Conservation (phyloP, 2,113 vertebrate genomes). For the Poecilia latipinna region DNA sequence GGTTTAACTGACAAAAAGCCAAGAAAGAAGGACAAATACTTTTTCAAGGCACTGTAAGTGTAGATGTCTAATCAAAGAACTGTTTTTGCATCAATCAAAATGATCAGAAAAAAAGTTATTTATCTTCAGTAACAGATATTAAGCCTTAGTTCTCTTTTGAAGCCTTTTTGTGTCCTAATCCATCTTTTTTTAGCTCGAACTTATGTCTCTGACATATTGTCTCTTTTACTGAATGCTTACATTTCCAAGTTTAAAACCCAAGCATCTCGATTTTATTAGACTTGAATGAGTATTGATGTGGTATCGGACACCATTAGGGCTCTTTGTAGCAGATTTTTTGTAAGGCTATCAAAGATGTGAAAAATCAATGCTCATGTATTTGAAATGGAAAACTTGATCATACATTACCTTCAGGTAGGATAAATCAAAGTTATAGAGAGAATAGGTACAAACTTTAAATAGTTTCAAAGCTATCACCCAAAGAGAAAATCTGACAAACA, state of each 20-base stretch:
- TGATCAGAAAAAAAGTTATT: too few species aligned
- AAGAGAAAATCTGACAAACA: slow-evolving; percentile 5
- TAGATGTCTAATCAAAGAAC: background rate
- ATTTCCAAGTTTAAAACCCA: slow-evolving; percentile 31
- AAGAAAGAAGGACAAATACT: background rate
- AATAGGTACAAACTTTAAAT: slow-evolving; percentile 40
- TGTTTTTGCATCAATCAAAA: background rate
- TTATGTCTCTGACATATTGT: slow-evolving; percentile 22
- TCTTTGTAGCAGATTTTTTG: slow-evolving; percentile 59
- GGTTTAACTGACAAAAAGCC: too few species aligned
- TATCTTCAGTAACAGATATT: too few species aligned
- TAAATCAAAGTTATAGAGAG: slow-evolving; percentile 52
- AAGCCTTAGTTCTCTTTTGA: too few species aligned
- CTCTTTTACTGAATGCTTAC: slow-evolving; percentile 4
- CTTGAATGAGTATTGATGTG: slow-evolving; percentile 69
- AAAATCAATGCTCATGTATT: slow-evolving; percentile 73
- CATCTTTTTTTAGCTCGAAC: slow-evolving; percentile 41
- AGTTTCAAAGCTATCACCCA: slow-evolving; percentile 25
- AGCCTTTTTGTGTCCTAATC: slow-evolving; percentile 61
- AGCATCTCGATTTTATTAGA: slow-evolving; percentile 38
- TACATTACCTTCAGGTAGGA: slow-evolving; percentile 47
- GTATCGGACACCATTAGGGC: slow-evolving; percentile 61
- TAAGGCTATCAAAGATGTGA: slow-evolving; percentile 44
- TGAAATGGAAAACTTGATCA: slow-evolving; percentile 67
- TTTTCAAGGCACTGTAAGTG: too few species aligned